Conservation (phyloP, 2,113 vertebrate species). For the Ellobius talpinus region DNA sequence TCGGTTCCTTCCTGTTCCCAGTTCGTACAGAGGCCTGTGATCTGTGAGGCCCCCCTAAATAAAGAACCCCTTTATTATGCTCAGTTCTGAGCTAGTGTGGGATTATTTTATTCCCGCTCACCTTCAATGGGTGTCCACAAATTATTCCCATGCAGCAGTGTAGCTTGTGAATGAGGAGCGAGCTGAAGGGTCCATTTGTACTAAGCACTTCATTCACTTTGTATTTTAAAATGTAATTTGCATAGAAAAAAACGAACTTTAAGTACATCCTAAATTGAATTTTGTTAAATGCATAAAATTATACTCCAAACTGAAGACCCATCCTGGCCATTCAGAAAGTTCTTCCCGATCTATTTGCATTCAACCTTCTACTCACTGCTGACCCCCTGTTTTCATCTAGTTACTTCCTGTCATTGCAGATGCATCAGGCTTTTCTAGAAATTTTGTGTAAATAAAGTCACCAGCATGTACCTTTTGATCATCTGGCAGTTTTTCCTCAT, state of each 20-base stretch:
- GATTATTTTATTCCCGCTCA: too few species aligned
- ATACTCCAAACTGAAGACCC: background rate
- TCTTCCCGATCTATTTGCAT: background rate
- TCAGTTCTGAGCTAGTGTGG: too few species aligned
- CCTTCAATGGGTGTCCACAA: background rate
- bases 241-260: background rate
- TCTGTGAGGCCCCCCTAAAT: too few species aligned
- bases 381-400: background rate
- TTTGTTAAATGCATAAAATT: background rate
- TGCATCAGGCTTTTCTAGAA: background rate
- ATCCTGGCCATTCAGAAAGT: background rate
- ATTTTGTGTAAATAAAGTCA: background rate
- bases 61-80: too few species aligned
- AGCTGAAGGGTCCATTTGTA: background rate
- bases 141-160: background rate
- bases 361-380: accelerated
- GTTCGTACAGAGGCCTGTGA: too few species aligned
- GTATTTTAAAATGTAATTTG: background rate
- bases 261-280: background rate
- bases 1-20: too few species aligned
- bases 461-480: background rate
- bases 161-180: background rate
- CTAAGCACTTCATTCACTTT: background rate
- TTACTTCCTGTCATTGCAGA: background rate
- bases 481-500: too few species aligned